These are phyloP conservation scores for Zelleria hepariella DNA, from an alignment of 2,888 invertebrate species.

Conservation along the genomic window DNA sequence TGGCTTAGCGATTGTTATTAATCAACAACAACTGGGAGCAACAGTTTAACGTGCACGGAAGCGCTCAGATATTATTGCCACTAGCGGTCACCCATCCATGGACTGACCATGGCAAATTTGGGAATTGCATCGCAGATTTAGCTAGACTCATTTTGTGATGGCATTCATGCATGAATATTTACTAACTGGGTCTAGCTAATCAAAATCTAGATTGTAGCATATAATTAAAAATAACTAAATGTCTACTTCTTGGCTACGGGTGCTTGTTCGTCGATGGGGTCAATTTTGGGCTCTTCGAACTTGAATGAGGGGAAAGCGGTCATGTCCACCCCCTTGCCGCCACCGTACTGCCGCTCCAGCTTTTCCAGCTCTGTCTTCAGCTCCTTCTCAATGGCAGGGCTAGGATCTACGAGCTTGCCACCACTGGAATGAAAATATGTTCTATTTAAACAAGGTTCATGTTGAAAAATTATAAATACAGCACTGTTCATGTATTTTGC, in stretches of 20 bases:
- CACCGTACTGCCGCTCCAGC: conserved; percentile 83
- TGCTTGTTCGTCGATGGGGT: conserved; percentile 73
- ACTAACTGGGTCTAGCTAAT: too few species aligned
- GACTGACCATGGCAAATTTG: not conserved
- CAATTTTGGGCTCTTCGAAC: conserved; percentile 81
- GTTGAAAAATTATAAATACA: too few species aligned
- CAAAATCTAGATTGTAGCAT: not conserved
- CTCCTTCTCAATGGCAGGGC: conserved; percentile 82
- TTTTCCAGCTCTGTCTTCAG: conserved; percentile 85
- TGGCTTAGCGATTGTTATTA: too few species aligned
- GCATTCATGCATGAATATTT: too few species aligned
- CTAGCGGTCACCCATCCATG: too few species aligned
- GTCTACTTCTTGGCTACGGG: conserved; percentile 43
- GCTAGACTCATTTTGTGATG: too few species aligned
- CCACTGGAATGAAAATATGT: too few species aligned
- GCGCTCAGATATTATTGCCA: too few species aligned
- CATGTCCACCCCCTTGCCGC: conserved; percentile 85
- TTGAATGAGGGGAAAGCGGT: conserved; percentile 89
- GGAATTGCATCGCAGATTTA: not conserved
- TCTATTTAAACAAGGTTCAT: too few species aligned
- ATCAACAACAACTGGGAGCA: not conserved
- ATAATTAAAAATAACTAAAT: not conserved
- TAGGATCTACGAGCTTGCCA: conserved; percentile 86
- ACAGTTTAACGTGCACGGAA: conserved; percentile 77
- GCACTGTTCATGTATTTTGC: too few species aligned